Percentiles rank a stretch among this genome's conserved stretches.
Evolutionary conservation across 2,797 vertebrate species (phyloP).

Genomic region (Pachyuromys duprasi): DNA sequence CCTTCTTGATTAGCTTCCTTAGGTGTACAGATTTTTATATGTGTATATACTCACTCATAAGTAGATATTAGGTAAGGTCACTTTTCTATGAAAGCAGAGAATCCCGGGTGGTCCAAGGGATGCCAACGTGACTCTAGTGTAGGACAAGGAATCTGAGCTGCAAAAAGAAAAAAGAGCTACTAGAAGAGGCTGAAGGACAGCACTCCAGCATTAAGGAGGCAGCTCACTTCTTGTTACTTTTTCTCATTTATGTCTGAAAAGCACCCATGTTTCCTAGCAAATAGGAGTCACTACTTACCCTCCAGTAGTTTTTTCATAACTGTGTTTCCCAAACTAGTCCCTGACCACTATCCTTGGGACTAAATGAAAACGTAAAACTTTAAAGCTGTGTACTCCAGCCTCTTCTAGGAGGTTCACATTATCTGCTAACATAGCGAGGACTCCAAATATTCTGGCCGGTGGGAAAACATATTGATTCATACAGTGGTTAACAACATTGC

Average conservation of each 20-base stretch:
- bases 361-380: not conserved
- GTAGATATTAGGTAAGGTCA: not conserved
- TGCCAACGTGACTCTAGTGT: not conserved
- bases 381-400: not conserved
- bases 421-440: conserved; percentile 2
- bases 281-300: not conserved
- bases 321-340: conserved; percentile 36
- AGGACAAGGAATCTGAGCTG: not conserved
- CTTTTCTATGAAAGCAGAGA: not conserved
- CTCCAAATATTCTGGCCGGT: conserved; percentile 17
- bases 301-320: conserved; percentile 28
- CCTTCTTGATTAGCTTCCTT: no score
- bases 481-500: conserved; percentile 11
- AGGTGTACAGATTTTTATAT: no score
- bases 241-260: not conserved
- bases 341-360: conserved; percentile 31
- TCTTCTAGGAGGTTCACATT: not conserved
- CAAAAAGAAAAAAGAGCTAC: not conserved
- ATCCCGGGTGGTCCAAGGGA: not conserved
- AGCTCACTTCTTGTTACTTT: conserved; percentile 49
- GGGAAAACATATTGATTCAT: conserved; percentile 39
- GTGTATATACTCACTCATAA: no score
- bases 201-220: not conserved
- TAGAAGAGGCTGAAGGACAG: not conserved
- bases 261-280: not conserved